Evolutionary conservation across 2,888 invertebrate species (phyloP).

Genomic region (Papilio protenor): DNA sequence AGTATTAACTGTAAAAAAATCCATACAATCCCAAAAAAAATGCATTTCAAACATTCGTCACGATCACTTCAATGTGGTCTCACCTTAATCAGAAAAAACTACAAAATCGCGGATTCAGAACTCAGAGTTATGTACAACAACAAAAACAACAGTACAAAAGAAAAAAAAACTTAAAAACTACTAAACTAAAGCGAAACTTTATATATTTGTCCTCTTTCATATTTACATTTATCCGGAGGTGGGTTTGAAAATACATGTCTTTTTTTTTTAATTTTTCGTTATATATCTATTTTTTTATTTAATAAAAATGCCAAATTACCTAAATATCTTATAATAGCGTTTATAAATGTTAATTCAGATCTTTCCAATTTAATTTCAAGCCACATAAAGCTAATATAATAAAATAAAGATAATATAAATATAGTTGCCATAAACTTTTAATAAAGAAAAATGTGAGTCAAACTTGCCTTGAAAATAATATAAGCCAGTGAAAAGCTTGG

Average conservation of each 20-base stretch:
- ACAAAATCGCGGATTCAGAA: slow-evolving; percentile 36
- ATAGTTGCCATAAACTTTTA: neutral
- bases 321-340: neutral
- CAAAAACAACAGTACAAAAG: slow-evolving; percentile 46
- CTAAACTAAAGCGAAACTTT: slow-evolving; percentile 16
- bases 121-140: slow-evolving; percentile 46
- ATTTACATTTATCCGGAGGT: slow-evolving; percentile 48
- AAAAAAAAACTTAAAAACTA: slow-evolving; percentile 48
- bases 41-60: neutral
- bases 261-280: slow-evolving; percentile 42
- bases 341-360: slow-evolving; percentile 40
- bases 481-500: neutral
- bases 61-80: neutral
- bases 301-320: slow-evolving; percentile 17
- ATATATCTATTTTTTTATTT: slow-evolving; percentile 5
- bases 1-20: neutral
- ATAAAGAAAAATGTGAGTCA: neutral
- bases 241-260: slow-evolving; percentile 47
- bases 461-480: neutral
- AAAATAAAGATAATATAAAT: neutral
- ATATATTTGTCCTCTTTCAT: slow-evolving; percentile 33
- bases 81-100: slow-evolving; percentile 3
- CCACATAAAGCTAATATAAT: neutral
- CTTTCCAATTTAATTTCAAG: slow-evolving; percentile 32
- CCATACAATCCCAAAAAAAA: neutral